phyloP scores from a whole-genome alignment of 2,113 vertebrate species.

The Acrocephalus kingi region DNA sequence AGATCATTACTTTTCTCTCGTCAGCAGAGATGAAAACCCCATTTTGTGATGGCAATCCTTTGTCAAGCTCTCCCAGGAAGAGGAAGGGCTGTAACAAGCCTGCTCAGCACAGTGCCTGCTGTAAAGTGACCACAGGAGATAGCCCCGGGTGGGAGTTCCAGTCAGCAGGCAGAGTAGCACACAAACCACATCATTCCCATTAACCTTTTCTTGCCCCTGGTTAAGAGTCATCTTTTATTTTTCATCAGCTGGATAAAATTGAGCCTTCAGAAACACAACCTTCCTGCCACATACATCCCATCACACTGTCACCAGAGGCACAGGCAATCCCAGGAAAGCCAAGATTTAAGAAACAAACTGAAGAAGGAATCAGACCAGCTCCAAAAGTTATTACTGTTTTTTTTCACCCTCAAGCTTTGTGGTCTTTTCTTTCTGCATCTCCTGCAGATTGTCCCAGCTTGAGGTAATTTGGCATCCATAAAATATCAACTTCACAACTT shows the following conservation, averaged over 20 bases:
- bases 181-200: neutral
- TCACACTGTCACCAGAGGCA: neutral
- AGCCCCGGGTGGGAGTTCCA: neutral
- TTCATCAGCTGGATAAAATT: neutral
- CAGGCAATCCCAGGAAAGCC: neutral
- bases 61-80: neutral
- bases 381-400: neutral
- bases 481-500: neutral
- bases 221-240: neutral
- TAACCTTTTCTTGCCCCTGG: neutral
- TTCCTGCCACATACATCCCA: neutral
- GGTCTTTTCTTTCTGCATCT: neutral
- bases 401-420: neutral
- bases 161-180: neutral
- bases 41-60: neutral
- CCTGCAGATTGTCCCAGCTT: neutral
- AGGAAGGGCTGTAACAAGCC: neutral
- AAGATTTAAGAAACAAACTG: neutral
- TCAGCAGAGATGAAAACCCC: conserved; percentile 7
- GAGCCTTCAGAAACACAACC: neutral
- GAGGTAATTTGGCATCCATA: neutral
- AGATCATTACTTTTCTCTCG: neutral
- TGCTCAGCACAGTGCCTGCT: neutral
- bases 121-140: neutral
- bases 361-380: neutral